Evolutionary conservation across 2,797 vertebrate genomes (phyloP), one percentile per base, ranked within the genome.

Genomic region (Intellagama lesueurii): DNA sequence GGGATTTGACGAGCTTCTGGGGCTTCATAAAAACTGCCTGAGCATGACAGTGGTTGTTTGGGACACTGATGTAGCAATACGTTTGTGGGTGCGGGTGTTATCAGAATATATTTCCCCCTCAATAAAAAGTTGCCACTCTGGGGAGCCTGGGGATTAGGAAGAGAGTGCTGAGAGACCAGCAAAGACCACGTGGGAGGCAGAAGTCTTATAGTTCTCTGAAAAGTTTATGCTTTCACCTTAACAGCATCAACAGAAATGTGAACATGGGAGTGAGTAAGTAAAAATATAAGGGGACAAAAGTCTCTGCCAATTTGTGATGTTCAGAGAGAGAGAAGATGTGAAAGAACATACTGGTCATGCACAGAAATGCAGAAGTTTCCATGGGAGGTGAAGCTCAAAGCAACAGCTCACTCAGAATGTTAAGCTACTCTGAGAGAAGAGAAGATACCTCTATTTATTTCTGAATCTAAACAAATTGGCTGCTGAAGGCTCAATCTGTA

Each of bases 1-100:
- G 92, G 92, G 93, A 94, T 90, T 92, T 72, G 90, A 91, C 90
- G 92, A 94, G 94, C 94, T 95, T 90, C 52, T 16, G 52, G 52
- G 9, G 52, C 52, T 11, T 56, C 95, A 92, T 88, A 88, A 69
- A 93, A 92, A 90, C 88, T 92, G 94, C 80, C 90, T 92, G 81
- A 91, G 88, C n/a, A 40, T 89, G 90, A 88, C 85, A 56, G 40
- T 83, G 84, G n/a, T 86, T 91, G 49, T 92, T 87, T 79, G 92
- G 88, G 85, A 91, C 77, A 82, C 73, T 93, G 92, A 86, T 1
- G 89, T 69, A 92, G 91, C 91, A 91, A 94, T 90, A 89, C 30
- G 89, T 85, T 40, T 40, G 40, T 87, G 93, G 47, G 90, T 52
- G 52, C 14, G 52, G 24, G 85, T 87, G 69, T 19, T 81, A 1